Evolutionary conservation across 2,113 vertebrate genomes (phyloP).

Genomic region (Bubo scandiacus): DNA sequence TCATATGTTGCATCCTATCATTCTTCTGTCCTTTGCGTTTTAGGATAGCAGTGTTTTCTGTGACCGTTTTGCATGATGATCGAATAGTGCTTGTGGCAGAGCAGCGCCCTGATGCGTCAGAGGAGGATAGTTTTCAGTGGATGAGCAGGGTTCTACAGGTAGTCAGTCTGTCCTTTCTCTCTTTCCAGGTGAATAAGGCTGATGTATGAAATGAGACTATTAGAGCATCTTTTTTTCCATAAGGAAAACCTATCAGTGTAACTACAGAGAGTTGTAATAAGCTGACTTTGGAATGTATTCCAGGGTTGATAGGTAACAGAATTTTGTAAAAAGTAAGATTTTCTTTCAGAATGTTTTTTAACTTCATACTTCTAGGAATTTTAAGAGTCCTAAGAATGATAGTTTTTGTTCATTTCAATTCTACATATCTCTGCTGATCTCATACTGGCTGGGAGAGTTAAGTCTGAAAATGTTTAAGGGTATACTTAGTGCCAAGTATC

Average conservation of each 20-base stretch:
- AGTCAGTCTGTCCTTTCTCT: conserved; percentile 51
- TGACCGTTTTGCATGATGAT: conserved; percentile 91
- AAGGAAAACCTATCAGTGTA: not conserved
- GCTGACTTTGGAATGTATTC: not conserved
- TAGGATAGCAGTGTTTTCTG: conserved; percentile 96
- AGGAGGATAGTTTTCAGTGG: conserved; percentile 99
- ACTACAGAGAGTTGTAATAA: not conserved
- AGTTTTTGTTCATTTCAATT: not conserved
- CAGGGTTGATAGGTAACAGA: not conserved
- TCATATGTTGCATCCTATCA: not conserved
- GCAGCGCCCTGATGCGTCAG: conserved; percentile 92
- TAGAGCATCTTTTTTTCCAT: not conserved
- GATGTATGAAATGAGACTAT: not conserved
- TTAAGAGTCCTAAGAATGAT: not conserved
- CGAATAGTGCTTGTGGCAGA: conserved; percentile 94
- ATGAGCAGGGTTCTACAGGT: conserved; percentile 98
- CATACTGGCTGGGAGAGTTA: not conserved
- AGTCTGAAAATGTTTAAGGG: not conserved
- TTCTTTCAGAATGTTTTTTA: not conserved
- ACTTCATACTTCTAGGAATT: not conserved
- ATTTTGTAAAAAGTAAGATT: not conserved
- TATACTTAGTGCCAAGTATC: not conserved
- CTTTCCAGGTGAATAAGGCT: conserved; percentile 49
- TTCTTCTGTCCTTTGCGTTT: conserved; percentile 44
- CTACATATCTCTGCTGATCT: not conserved